Evolutionary conservation across 2,888 invertebrate genomes (phyloP).

Genomic region (Eupithecia subfuscata): DNA sequence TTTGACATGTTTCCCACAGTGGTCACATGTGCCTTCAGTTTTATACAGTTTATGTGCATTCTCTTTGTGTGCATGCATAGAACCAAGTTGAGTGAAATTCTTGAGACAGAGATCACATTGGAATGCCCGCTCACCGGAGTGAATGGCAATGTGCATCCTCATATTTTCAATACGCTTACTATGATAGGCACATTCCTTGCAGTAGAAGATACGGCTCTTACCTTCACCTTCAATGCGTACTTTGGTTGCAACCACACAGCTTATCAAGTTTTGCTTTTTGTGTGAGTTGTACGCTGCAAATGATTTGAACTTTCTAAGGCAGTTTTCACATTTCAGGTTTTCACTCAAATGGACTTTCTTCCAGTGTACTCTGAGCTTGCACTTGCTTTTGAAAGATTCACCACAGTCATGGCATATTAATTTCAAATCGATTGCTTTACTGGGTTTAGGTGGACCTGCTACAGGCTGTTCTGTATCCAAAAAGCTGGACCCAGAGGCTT

Average conservation of each 20-base stretch:
- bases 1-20: constrained; percentile 65
- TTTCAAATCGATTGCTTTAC: constrained; percentile 52
- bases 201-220: constrained; percentile 38
- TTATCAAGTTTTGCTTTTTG: constrained; percentile 29
- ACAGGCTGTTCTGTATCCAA: neutral
- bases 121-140: constrained; percentile 63
- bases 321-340: constrained; percentile 50
- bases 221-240: constrained; percentile 41
- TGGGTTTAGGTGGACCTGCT: constrained; percentile 33
- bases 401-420: constrained; percentile 53
- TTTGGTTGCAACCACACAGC: constrained; percentile 34
- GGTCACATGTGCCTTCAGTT: constrained; percentile 63
- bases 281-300: constrained; percentile 46
- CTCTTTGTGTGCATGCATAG: constrained; percentile 64
- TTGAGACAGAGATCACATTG: constrained; percentile 62
- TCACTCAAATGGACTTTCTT: constrained; percentile 52
- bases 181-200: constrained; percentile 62
- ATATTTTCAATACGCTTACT: constrained; percentile 57
- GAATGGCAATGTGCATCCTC: constrained; percentile 58
- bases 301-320: constrained; percentile 50
- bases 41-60: constrained; percentile 55
- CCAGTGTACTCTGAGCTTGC: constrained; percentile 63
- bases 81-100: constrained; percentile 62
- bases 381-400: constrained; percentile 56
- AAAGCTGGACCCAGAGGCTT: constrained; percentile 20